Evolutionary conservation across 2,113 vertebrate genomes (phyloP), one percentile per base, ranked within the genome.

Genomic region (Chlamydotis undulata): DNA sequence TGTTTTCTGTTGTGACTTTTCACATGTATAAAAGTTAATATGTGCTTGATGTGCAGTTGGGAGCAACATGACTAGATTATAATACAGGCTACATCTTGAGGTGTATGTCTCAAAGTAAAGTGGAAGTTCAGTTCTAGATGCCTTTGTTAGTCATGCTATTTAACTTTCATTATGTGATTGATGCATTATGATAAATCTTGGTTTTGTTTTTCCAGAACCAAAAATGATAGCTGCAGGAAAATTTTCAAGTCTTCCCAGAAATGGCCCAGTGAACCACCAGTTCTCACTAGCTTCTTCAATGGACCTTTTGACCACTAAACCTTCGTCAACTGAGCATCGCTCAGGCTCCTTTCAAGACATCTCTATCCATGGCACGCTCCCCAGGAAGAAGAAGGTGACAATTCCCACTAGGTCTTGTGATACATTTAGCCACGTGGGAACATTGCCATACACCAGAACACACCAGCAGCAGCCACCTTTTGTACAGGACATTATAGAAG

Each of bases 201-300:
- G 4, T 94, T 92, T 53, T 52, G 39, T 57, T 81, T 90, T 83
- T 89, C 47, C 96, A 99, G 99, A 98, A 93, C 92, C 98, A 94
- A 99, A 97, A 98, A 99, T 99, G 98, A 99, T 99, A 98, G 99
- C 99, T 45, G 98, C 99, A 25, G 99, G 99, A 96, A 99, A 99
- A 87, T 98, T 99, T 96, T 99, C 99, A 78, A 99, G 98, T 97
- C 97, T 99, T 92, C 98, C 99, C 86, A 97, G 99, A 98, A 99
- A 97, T 77, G 97, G 97, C 95, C 96, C 96, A 21, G 65, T 98
- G 97, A 98, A 98, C 94, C 98, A 97, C 90, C 98, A 97, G 96
- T 96, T 97, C 89, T 97, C 99, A 29, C 95, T 99, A 76, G 97
- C 98, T 91, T 98, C 99, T 18, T 99, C 99, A 89, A 99, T 99